Evolutionary conservation across 2,797 vertebrate genomes (phyloP), one percentile per base, ranked within the genome.

Genomic region (Arrhamphus sclerolepis): DNA sequence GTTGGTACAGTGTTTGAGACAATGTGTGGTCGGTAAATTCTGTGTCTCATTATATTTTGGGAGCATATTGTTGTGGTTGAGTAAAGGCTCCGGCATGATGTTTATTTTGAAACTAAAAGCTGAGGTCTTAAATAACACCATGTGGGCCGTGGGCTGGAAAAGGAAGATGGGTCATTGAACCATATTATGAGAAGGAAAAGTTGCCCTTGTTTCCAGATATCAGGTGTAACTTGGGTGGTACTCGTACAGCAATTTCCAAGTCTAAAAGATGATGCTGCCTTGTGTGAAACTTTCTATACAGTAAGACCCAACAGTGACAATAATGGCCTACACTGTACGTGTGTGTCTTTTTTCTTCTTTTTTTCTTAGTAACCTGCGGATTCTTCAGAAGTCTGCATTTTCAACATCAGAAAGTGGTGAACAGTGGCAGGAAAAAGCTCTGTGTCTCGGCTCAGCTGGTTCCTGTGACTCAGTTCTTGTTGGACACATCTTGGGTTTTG

Each of bases 401-500:
- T 88, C 89, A 55, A 92, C 89, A 55, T 92, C 93, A 28, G 87
- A 86, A 43, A 92, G 88, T 57, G 92, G 92, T 56, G 89, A 89
- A 38, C 91, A 94, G 62, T 99, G 97, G 97, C 95, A 95, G 89
- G 97, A 99, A 83, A 98, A 97, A 77, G 89, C 95, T 61, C 92
- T 99, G 57, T 98, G 98, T 87, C 90, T 99, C 43, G 95, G 96
- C 77, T 94, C 92, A 11, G 84, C 92, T 46, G 91, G 92, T 19
- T 93, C 95, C 41, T 98, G 98, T 72, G 92, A 94, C 87, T 94
- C 94, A 43, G 92, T 90, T 60, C 92, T 98, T 64, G 89, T 94
- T 18, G 98, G 97, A 69, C 95, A 98, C 80, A 91, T 98, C 78
- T 82, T 98, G 87, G 96, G 97, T 89, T 99, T 98, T 64, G 98